These are phyloP conservation scores for Halichoerus grypus DNA, from an alignment of 2,113 vertebrate species.

Conservation along the genomic window DNA sequence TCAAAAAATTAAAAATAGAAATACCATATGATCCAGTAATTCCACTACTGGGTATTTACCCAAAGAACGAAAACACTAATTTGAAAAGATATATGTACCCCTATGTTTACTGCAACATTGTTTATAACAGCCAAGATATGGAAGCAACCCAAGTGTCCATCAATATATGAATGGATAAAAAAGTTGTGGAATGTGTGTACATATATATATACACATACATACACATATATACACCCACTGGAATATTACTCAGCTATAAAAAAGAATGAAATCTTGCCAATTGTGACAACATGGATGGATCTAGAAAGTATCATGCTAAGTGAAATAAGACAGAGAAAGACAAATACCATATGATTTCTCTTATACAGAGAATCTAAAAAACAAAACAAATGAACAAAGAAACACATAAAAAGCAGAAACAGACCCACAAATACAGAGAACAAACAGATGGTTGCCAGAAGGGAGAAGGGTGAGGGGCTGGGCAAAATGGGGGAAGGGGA, in stretches of 20 bases:
- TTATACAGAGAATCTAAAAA: neutral
- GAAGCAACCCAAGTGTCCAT: neutral
- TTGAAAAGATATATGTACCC: neutral
- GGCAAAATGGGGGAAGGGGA: neutral
- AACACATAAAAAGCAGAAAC: neutral
- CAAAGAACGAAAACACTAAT: neutral
- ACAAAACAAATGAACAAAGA: neutral
- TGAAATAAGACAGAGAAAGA: neutral
- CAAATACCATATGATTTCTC: neutral
- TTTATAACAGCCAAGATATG: neutral
- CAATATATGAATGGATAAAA: neutral
- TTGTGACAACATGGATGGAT: neutral
- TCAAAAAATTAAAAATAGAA: neutral
- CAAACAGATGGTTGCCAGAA: neutral
- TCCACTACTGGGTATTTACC: neutral
- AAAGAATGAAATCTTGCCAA: neutral
- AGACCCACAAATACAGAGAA: neutral
- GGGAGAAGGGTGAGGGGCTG: neutral
- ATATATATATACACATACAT: neutral
- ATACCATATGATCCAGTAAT: neutral
- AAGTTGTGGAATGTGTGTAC: neutral
- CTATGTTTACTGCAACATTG: neutral
- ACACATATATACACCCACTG: neutral
- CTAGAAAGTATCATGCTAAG: neutral
- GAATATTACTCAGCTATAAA: neutral